Evolutionary conservation across 2,888 invertebrate species (phyloP).

Genomic region (Mimas tiliae): DNA sequence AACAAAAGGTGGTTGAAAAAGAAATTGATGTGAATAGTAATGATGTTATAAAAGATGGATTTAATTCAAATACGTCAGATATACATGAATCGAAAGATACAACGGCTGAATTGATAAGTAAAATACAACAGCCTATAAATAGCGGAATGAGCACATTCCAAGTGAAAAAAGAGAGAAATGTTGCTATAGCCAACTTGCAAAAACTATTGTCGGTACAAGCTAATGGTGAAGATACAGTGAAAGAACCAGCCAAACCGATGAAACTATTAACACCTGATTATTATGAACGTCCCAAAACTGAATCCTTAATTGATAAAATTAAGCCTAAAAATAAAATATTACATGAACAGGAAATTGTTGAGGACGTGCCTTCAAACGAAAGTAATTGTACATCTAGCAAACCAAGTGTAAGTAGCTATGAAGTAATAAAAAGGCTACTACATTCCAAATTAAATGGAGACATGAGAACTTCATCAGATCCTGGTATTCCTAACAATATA

Average conservation of each 20-base stretch:
- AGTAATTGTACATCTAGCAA: background rate
- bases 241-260: conserved; percentile 33
- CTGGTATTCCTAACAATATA: background rate
- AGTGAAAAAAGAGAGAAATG: conserved; percentile 54
- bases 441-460: background rate
- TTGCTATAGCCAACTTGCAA: conserved; percentile 62
- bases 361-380: background rate
- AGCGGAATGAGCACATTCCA: conserved; percentile 45
- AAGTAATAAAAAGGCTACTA: conserved; percentile 3
- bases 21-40: conserved; percentile 3
- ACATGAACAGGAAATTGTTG: background rate
- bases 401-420: background rate
- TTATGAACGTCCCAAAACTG: conserved; percentile 34
- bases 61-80: background rate
- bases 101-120: conserved; percentile 47
- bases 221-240: conserved; percentile 17
- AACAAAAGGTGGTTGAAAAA: background rate
- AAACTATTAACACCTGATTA: conserved; percentile 59
- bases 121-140: conserved; percentile 47
- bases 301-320: background rate
- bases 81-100: conserved; percentile 33
- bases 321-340: too few relatives aligned
- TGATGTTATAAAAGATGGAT: background rate
- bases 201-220: conserved; percentile 39
- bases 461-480: conserved; percentile 1